Evolutionary conservation across 2,888 invertebrate species (phyloP), one percentile per base, ranked within the genome.

Genomic region (Melieria omissa): DNA sequence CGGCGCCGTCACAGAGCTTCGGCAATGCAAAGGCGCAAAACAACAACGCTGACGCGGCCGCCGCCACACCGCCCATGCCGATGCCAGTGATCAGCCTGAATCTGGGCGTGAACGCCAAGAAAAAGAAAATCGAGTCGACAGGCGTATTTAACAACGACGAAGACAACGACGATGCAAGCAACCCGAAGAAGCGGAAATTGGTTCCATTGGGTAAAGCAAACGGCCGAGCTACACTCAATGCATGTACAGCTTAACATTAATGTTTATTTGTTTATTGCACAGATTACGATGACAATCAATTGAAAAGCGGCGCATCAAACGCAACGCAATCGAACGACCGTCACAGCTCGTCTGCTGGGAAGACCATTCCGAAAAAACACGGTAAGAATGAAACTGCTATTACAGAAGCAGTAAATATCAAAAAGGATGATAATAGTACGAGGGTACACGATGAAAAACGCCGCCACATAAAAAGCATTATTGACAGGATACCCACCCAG

Each of bases 401-500:
- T 75, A 78, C 78, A 69, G 70, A 70, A 58, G 66, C 78, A 73
- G 81, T 79, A 77, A 74, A 88, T 89, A 80, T 79, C 77, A 86
- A 85, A 80, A 85, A 84, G 84, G 89, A 90, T 84, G 89, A 93
- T 83, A 91, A 92, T 84, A 89, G 89, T 72, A 87, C 90, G 47
- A 92, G 91, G 85, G 90, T 92, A 69, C 93, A 94, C 73, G 98
- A 99, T 87, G 99, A 99, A 87, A 99, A 99, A 87, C 90, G 97
- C 71, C 95, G 95, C 82, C 94, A 97, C 88, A 97, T 99, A 81
- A 99, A 99, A 89, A 94, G 94, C 76, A 91, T 99, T 79, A 99
- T 99, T 83, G 98, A 98, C 88, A 95, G 95, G 89, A 99, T 99
- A 84, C 99, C 99, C 73, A 99, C 98, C 8, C 96, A 95, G 85